Conservation (phyloP, 2,797 vertebrate genomes). For the Crocodylus rhombifer region DNA sequence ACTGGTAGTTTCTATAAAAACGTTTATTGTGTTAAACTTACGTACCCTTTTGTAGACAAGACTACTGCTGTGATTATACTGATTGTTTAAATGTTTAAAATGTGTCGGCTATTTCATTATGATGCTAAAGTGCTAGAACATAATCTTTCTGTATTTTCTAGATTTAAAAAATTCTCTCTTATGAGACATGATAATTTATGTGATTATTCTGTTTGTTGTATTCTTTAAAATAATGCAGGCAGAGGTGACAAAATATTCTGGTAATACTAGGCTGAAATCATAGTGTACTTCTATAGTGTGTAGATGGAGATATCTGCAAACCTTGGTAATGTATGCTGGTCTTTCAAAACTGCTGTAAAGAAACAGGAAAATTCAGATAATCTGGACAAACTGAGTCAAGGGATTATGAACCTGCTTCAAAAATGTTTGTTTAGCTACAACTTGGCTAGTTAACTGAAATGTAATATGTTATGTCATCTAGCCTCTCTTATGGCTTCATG, state of each 20-base stretch:
- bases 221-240: conserved; percentile 61
- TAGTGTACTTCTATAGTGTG: conserved; percentile 33
- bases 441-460: conserved; percentile 35
- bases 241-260: conserved; percentile 58
- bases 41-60: background rate
- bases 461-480: conserved; percentile 40
- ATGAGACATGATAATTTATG: conserved; percentile 38
- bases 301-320: conserved; percentile 65
- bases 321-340: conserved; percentile 27
- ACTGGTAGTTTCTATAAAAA: background rate
- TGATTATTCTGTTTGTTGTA: conserved; percentile 24
- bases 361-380: conserved; percentile 60
- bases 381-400: conserved; percentile 43
- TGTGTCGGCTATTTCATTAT: background rate
- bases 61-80: background rate
- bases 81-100: background rate
- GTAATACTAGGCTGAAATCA: conserved; percentile 66
- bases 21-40: background rate
- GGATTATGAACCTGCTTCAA: conserved; percentile 29
- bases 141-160: conserved; percentile 41
- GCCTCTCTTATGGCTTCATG: background rate
- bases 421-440: conserved; percentile 48
- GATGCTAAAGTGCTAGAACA: conserved; percentile 40
- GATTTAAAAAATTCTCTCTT: conserved; percentile 36
- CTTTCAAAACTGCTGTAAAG: conserved; percentile 67